Evolutionary conservation across 1,140 invertebrate genomes (phyloP), one percentile per base, ranked within the genome.

Genomic region (Phymorhynchus buccinoides): DNA sequence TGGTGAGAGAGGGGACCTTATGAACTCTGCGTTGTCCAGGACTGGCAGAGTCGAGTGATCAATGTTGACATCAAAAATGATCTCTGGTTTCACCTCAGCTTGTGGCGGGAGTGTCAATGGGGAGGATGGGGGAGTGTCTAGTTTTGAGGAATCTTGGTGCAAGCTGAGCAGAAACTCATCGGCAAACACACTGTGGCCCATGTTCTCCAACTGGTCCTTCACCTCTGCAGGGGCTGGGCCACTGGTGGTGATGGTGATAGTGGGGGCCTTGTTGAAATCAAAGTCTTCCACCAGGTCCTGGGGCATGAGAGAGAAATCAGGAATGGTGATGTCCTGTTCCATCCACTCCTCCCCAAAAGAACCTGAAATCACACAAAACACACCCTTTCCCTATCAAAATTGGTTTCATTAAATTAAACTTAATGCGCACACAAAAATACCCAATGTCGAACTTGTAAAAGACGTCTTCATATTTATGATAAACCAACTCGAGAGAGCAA

Each of bases 331-430:
- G n/a, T 62, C 56, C n/a, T 62, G 56, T 41, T 90, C 90, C 90
- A 90, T 90, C 90, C 90, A 90, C 27, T 89, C 87, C 18, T 82
- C 32, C 77, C 84, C 80, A 30, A 89, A 85, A 7, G 86, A 83
- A 86, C 88, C 88, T 89, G 84, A 32, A 85, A 85, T 75, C 18
- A 82, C 18, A 71, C 86, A 80, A 80, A 80, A 44, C n/a, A 35
- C 48, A 12, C n/a, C 18, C 44, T 27, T 41, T 35, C 14, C 27
- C 7, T 39, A 66, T 68, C 4, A 41, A 52, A 82, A 32, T 9
- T n/a, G n/a, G n/a, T n/a, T n/a, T n/a, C n/a, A n/a, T n/a, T n/a
- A n/a, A n/a, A n/a, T n/a, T n/a, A n/a, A n/a, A n/a, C n/a, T n/a
- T n/a, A n/a, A n/a, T n/a, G n/a, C n/a, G n/a, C n/a, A n/a, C n/a